These are phyloP conservation scores for Hirtodrosophila duncani DNA, from an alignment of 2,888 invertebrate genomes.

Conservation along the genomic window DNA sequence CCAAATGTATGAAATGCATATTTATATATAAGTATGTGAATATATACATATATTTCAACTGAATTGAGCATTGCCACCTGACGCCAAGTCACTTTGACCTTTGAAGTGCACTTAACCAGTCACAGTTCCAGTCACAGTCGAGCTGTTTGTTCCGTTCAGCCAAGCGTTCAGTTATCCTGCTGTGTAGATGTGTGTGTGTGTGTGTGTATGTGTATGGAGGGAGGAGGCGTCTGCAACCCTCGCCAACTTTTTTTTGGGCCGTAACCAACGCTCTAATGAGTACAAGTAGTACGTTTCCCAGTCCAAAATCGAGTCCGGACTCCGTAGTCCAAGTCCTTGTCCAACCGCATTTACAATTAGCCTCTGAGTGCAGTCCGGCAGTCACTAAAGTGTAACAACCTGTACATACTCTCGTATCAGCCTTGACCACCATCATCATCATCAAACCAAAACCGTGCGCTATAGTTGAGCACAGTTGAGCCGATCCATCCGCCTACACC, in stretches of 20 bases:
- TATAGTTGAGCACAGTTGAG: neutral
- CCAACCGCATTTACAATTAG: constrained; percentile 63
- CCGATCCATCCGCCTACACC: neutral
- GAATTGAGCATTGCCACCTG: no score
- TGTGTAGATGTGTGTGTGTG: constrained; percentile 4
- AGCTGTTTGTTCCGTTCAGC: constrained; percentile 30
- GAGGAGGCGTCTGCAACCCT: constrained; percentile 41
- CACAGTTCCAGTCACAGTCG: constrained; percentile 15
- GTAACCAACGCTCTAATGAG: constrained; percentile 63
- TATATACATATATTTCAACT: no score
- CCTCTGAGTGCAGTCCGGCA: constrained; percentile 31
- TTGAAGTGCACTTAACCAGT: constrained; percentile 37
- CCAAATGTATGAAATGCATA: no score
- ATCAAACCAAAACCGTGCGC: no score
- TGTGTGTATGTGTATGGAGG: no score
- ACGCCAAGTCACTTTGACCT: constrained; percentile 31
- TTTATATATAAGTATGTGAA: no score
- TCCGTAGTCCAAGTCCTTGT: constrained; percentile 9
- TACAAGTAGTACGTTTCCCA: constrained; percentile 20
- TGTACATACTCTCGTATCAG: constrained; percentile 32
- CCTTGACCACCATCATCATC: constrained; percentile 29
- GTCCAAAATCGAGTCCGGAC: no score
- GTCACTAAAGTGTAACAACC: constrained; percentile 57
- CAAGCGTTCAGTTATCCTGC: constrained; percentile 29
- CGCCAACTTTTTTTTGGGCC: constrained; percentile 56